A percentile compares a stretch with the other conserved stretches of the same genome.
phyloP scores from a whole-genome alignment of 2,113 vertebrate species.

The Struthio camelus region DNA sequence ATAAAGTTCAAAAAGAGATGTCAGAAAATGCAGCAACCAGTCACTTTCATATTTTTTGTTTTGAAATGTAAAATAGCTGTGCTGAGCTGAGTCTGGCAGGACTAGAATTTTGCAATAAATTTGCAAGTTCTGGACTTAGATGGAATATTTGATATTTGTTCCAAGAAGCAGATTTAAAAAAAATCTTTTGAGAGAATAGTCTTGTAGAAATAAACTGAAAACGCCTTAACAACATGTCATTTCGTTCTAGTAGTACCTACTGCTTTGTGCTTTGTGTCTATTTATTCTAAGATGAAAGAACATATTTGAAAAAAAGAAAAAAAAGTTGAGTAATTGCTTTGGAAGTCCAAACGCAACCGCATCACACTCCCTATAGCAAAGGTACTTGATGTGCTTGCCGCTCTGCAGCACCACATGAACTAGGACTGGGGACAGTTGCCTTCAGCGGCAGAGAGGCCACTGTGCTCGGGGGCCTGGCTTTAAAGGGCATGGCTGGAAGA shows the following conservation, averaged over 20 bases:
- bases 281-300: not conserved
- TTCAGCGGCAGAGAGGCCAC: not conserved
- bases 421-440: not conserved
- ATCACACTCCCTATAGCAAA: not conserved
- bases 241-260: not conserved
- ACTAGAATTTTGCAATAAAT: constrained; percentile 1
- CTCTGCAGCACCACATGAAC: accelerated
- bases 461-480: not conserved
- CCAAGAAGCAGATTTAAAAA: not conserved
- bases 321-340: not conserved
- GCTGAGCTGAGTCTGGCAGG: not conserved
- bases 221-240: not conserved
- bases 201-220: not conserved
- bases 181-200: not conserved
- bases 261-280: not conserved
- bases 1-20: not conserved
- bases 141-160: not conserved
- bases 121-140: not conserved
- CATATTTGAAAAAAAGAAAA: not conserved
- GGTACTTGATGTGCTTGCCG: accelerated
- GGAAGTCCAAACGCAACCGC: not conserved
- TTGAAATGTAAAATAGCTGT: constrained; percentile 31
- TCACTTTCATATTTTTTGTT: not conserved
- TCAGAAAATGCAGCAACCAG: constrained; percentile 16
- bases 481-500: not conserved